These are phyloP conservation scores for Ramphastos sulfuratus DNA, from an alignment of 2,113 vertebrate genomes.

Conservation along the genomic window DNA sequence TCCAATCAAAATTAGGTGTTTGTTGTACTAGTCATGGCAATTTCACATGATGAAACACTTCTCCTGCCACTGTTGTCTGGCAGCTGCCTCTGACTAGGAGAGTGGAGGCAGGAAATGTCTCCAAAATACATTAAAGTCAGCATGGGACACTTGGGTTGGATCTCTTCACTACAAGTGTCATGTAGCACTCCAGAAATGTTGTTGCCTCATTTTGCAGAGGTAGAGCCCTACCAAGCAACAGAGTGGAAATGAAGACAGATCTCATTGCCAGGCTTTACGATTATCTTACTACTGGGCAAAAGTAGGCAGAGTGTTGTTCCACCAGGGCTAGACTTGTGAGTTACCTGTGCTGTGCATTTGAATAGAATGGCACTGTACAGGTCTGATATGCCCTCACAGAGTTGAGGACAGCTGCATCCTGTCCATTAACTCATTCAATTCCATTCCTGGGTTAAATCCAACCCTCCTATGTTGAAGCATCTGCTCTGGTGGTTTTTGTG, in stretches of 20 bases:
- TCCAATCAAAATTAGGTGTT: neutral
- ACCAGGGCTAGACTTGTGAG: neutral
- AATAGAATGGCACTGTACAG: neutral
- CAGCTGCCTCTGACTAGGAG: neutral
- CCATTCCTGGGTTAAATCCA: neutral
- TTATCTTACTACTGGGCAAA: neutral
- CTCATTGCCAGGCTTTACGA: neutral
- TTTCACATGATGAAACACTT: neutral
- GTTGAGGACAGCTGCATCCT: neutral
- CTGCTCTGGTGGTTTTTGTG: neutral
- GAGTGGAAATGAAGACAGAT: neutral
- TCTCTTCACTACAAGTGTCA: neutral
- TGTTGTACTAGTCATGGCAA: neutral
- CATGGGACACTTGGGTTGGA: neutral
- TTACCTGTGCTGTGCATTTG: accelerated
- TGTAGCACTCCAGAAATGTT: neutral
- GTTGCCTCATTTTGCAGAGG: accelerated
- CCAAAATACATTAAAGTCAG: neutral
- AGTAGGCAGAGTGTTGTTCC: neutral
- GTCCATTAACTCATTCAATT: neutral
- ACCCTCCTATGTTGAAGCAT: neutral
- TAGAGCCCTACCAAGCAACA: neutral
- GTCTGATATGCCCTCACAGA: neutral
- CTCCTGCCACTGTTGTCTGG: neutral
- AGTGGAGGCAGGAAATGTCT: neutral